Percentiles rank a stretch among this genome's conserved stretches.
These are phyloP conservation scores for Illadopsis cleaveri DNA, from an alignment of 2,113 vertebrate genomes.

Conservation along the genomic window DNA sequence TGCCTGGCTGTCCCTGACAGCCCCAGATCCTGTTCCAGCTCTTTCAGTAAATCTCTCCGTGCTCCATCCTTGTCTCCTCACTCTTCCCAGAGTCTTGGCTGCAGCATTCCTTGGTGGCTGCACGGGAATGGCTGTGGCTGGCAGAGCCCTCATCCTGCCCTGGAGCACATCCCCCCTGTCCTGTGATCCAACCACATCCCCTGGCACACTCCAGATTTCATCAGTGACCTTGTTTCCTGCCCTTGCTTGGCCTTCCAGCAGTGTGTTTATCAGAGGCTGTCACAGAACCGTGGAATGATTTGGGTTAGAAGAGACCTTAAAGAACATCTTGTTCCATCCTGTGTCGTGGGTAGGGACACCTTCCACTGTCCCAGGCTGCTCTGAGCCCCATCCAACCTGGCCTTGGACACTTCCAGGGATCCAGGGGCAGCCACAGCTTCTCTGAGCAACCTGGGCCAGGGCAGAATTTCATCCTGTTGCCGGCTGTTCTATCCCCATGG, in stretches of 20 bases:
- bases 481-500: not conserved
- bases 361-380: fast-evolving
- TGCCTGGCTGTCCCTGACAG: not conserved
- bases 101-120: not conserved
- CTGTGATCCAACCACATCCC: not conserved
- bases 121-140: fast-evolving
- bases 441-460: not conserved
- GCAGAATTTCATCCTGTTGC: not conserved
- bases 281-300: not conserved
- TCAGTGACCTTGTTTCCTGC: not conserved
- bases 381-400: fast-evolving
- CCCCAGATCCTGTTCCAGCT: not conserved
- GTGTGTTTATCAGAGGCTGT: not conserved
- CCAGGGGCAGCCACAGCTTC: not conserved
- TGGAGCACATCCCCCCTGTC: not conserved
- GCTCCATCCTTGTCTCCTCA: not conserved
- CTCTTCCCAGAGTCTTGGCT: not conserved
- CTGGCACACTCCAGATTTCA: not conserved
- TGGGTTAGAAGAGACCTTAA: not conserved
- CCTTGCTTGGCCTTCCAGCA: not conserved
- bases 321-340: fast-evolving
- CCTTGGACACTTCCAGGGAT: not conserved
- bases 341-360: not conserved
- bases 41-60: fast-evolving
- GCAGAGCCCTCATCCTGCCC: not conserved